These are phyloP conservation scores for Chaenodraco wilsoni DNA, from an alignment of 2,797 vertebrate species.

Conservation along the genomic window DNA sequence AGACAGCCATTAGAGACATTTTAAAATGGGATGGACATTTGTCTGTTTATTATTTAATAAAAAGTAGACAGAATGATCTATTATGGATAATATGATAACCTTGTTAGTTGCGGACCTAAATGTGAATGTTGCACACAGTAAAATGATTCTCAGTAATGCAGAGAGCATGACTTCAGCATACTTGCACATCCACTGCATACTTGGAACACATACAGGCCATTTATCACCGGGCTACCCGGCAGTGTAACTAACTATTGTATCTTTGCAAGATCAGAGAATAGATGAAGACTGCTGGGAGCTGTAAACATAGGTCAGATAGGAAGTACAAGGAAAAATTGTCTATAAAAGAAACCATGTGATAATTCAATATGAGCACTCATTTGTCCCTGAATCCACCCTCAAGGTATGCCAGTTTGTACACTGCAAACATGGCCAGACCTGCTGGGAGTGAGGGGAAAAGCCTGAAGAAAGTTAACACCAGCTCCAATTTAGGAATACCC, in stretches of 20 bases:
- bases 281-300: neutral
- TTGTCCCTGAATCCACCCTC: neutral
- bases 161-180: neutral
- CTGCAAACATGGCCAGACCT: constrained; percentile 37
- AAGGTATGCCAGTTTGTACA: neutral
- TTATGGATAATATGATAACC: no score
- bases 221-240: constrained; percentile 2
- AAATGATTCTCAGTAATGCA: constrained; percentile 22
- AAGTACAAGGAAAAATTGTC: neutral
- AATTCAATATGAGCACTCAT: neutral
- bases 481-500: neutral
- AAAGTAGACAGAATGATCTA: no score
- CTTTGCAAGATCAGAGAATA: neutral
- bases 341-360: neutral
- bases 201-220: neutral
- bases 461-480: neutral
- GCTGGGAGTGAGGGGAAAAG: neutral
- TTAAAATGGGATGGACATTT: no score
- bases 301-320: neutral
- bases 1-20: no score
- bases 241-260: neutral
- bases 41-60: no score
- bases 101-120: no score
- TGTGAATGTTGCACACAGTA: neutral
- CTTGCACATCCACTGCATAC: neutral